Evolutionary conservation across 2,888 invertebrate genomes (phyloP).

Genomic region (Dryocosmus kuriphilus): DNA sequence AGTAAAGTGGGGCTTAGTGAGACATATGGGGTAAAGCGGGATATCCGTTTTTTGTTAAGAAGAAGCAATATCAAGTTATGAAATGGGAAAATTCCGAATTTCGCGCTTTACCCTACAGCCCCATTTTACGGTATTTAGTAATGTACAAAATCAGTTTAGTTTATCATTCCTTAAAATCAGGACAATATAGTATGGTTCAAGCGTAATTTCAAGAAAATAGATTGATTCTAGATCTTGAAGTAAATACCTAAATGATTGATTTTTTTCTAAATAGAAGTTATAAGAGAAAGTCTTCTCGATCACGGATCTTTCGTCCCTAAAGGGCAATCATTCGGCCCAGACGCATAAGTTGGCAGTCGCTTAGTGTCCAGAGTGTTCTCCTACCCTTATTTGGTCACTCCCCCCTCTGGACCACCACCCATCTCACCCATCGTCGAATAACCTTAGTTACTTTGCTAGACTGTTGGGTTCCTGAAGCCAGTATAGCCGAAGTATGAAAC

Average conservation of each 20-base stretch:
- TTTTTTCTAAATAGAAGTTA: not conserved
- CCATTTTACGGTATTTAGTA: too few relatives aligned
- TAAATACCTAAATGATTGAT: not conserved
- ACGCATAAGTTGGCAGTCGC: slow-evolving; percentile 57
- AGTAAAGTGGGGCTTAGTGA: too few relatives aligned
- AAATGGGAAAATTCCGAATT: too few relatives aligned
- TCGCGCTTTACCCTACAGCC: too few relatives aligned
- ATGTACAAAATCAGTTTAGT: too few relatives aligned
- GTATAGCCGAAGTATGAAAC: slow-evolving; percentile 76
- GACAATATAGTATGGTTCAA: too few relatives aligned
- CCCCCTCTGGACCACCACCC: slow-evolving; percentile 48
- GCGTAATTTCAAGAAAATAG: too few relatives aligned
- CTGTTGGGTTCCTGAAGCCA: slow-evolving; percentile 73
- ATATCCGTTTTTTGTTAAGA: too few relatives aligned
- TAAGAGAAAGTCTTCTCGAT: slow-evolving; percentile 65
- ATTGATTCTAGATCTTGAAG: too few relatives aligned
- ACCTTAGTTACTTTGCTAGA: slow-evolving; percentile 76
- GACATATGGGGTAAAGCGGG: too few relatives aligned
- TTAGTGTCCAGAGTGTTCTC: slow-evolving; percentile 56
- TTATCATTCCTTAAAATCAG: too few relatives aligned
- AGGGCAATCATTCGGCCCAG: slow-evolving; percentile 69
- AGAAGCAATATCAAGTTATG: too few relatives aligned
- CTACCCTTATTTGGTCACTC: slow-evolving; percentile 44
- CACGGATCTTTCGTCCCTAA: slow-evolving; percentile 68
- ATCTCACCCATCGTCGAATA: slow-evolving; percentile 67